A percentile compares a stretch with the other conserved stretches of the same genome.
These are phyloP conservation scores for Microcebus tavaratra DNA, from an alignment of 2,113 vertebrate species.

Conservation along the genomic window DNA sequence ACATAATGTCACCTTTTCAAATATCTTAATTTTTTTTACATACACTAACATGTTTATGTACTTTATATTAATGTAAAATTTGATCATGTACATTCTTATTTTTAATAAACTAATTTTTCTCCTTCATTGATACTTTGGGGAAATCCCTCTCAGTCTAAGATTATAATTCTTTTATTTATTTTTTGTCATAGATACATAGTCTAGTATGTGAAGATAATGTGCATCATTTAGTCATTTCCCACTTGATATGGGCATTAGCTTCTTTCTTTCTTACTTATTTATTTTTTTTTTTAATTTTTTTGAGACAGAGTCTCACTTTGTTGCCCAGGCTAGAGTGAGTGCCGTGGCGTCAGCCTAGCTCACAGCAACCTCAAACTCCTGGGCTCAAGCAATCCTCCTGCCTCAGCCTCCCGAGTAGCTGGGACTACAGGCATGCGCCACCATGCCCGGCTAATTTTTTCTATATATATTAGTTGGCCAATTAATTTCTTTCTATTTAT, in stretches of 20 bases:
- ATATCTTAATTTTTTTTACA: background rate
- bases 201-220: background rate
- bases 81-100: background rate
- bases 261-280: background rate
- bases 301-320: no score
- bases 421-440: no score
- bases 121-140: background rate
- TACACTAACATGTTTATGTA: background rate
- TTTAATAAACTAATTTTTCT: slow-evolving; percentile 17
- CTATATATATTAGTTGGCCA: no score
- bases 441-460: no score
- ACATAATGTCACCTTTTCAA: background rate
- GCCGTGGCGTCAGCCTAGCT: no score
- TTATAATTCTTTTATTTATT: background rate
- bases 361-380: no score
- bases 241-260: background rate
- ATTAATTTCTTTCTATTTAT: no score
- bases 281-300: no score
- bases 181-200: background rate
- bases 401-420: no score
- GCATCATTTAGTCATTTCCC: background rate
- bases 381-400: no score
- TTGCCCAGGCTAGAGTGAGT: no score
- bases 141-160: background rate
- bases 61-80: background rate